Evolutionary conservation across 2,797 vertebrate genomes (phyloP), one percentile per base, ranked within the genome.

Genomic region (Gila robusta): DNA sequence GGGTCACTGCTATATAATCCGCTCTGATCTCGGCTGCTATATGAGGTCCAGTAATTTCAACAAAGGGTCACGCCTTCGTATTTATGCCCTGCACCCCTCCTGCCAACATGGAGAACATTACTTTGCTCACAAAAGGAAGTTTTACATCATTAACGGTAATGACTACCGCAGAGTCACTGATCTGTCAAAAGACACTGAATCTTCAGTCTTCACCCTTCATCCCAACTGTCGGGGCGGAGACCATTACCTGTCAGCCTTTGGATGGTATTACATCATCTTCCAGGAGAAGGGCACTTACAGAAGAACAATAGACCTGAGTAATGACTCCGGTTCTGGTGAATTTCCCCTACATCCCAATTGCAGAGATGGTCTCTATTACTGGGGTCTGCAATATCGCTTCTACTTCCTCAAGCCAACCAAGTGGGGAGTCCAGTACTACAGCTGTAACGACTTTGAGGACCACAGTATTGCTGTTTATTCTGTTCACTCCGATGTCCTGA

Each of bases 141-240:
- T 62, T 26, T 62, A 62, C n/a, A 26, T 62, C n/a, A 62, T 62
- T 26, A 62, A 62, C 11, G 59, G 59, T 6, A 5, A 14, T 14
- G 1, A 0, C 11, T 62, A 6, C n/a, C 59, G 59, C 59, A 26
- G 0, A 12, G 59, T 26, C n/a, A 62, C 5, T 6, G 11, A 26
- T n/a, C 11, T 62, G 59, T 0, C 59, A 26, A 0, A 11, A 26
- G 32, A 32, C 5, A 0, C 1, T 14, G 0, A 2, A 1, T 32
- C 32, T 3, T 32, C 32, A 32, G 32, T 62, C 56, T n/a, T 0
- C 23, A 26, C 4, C 0, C 56, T 62, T 26, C 23, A 12, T 62
- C 4, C 10, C 1, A 1, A 1, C 1, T 62, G 23, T 2, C 56
- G 0, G 56, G 56, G 4, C 0, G 56, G 23, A 62, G 56, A 62